Conservation (phyloP, 2,888 invertebrate species). For the Ommatoiulus sabulosus region DNA sequence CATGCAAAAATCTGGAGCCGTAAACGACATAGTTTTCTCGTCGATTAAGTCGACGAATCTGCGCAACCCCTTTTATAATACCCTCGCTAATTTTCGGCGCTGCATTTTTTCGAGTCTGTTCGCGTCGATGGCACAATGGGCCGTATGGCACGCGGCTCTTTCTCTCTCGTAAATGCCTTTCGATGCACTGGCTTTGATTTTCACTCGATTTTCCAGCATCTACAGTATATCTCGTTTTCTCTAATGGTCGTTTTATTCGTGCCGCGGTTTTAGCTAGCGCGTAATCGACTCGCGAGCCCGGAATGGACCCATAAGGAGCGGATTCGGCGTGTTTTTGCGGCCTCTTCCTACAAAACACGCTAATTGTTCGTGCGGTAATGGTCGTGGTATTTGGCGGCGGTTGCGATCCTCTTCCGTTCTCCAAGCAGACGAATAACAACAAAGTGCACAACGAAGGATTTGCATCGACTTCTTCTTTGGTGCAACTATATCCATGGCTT, state of each 20-base stretch:
- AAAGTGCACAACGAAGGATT: neutral
- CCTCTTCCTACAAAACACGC: slow-evolving; percentile 32
- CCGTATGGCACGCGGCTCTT: too few species aligned
- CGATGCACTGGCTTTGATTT: neutral
- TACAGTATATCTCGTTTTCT: too few species aligned
- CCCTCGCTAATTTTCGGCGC: too few species aligned
- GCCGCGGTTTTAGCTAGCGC: neutral
- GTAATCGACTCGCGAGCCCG: neutral
- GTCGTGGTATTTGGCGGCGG: neutral
- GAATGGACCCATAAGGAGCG: neutral
- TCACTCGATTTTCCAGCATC: neutral
- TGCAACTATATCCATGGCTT: too few species aligned
- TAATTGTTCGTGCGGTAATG: neutral
- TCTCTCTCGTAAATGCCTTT: too few species aligned
- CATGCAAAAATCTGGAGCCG: too few species aligned
- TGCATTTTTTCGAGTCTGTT: too few species aligned
- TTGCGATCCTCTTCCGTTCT: neutral
- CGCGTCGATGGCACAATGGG: too few species aligned
- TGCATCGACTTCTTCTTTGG: neutral
- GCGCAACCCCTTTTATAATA: too few species aligned
- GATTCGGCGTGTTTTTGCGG: neutral
- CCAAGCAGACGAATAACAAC: neutral
- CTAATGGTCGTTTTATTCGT: neutral
- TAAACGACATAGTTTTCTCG: too few species aligned
- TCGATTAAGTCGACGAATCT: too few species aligned